Percentiles rank a stretch among this genome's conserved stretches.
These are phyloP conservation scores for Gallinago nigripennis DNA, from an alignment of 2,797 vertebrate species.

Conservation along the genomic window DNA sequence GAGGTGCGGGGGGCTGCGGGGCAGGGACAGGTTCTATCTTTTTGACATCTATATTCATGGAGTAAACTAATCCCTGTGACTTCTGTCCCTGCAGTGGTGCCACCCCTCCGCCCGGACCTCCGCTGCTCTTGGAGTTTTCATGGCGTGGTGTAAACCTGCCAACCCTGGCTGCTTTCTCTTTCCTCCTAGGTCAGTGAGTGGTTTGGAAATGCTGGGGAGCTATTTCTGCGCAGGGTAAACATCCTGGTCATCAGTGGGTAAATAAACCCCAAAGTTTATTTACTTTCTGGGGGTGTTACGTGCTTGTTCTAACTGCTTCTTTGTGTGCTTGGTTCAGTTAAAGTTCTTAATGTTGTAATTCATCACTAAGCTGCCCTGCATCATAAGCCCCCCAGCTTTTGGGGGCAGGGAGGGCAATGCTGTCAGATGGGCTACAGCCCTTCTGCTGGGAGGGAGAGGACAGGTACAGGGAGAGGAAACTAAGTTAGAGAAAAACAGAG, in stretches of 20 bases:
- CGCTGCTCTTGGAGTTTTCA: neutral
- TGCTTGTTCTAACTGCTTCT: neutral
- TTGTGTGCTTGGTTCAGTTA: neutral
- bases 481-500: neutral
- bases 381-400: neutral
- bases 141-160: neutral
- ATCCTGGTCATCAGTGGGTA: neutral
- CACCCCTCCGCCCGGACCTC: neutral
- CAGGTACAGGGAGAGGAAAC: neutral
- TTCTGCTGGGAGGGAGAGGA: neutral
- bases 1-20: neutral
- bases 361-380: neutral
- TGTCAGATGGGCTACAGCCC: neutral
- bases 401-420: neutral
- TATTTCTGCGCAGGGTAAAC: neutral
- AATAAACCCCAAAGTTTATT: neutral
- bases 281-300: neutral
- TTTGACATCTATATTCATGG: fast-evolving
- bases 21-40: neutral
- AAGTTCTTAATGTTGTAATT: neutral
- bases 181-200: neutral
- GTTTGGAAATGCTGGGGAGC: neutral
- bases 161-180: neutral
- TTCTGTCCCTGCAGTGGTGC: neutral
- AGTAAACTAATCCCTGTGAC: neutral